A percentile compares a stretch with the other conserved stretches of the same genome.
Conservation (phyloP, 2,113 vertebrate genomes). For the Caracal caracal region DNA sequence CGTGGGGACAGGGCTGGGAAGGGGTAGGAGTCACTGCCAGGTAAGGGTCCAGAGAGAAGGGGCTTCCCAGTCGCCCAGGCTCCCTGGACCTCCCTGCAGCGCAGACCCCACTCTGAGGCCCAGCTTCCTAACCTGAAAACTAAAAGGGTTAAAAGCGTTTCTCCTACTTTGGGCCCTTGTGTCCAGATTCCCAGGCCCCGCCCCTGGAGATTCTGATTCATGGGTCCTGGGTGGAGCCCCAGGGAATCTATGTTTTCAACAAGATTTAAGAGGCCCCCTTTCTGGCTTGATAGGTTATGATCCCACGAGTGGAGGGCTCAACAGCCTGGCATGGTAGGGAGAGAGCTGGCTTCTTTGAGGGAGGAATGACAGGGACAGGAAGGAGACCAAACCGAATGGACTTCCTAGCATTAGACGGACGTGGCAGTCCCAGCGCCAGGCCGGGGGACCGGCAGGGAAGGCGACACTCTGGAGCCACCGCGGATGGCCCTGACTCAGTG, state of each 20-base stretch:
- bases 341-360: conserved; percentile 16
- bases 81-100: background rate
- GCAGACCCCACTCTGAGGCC: background rate
- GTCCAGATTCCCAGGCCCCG: conserved; percentile 76
- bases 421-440: conserved; percentile 44
- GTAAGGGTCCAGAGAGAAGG: background rate
- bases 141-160: conserved; percentile 40
- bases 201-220: conserved; percentile 79
- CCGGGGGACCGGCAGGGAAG: conserved; percentile 31
- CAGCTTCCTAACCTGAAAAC: background rate
- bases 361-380: conserved; percentile 58
- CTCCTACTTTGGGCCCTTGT: background rate
- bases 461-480: conserved; percentile 67
- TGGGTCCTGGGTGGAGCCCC: conserved; percentile 73
- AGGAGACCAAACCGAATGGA: conserved; percentile 36
- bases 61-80: background rate
- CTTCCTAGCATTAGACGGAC: conserved; percentile 39
- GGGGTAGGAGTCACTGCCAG: background rate
- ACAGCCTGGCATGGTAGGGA: background rate
- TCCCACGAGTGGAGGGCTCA: background rate
- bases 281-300: conserved; percentile 1
- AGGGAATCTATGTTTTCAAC: conserved; percentile 70
- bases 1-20: background rate
- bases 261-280: conserved; percentile 70
- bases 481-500: conserved; percentile 27